Evolutionary conservation across 2,113 vertebrate genomes (phyloP), one percentile per base, ranked within the genome.

Genomic region (Cichladusa arquata): DNA sequence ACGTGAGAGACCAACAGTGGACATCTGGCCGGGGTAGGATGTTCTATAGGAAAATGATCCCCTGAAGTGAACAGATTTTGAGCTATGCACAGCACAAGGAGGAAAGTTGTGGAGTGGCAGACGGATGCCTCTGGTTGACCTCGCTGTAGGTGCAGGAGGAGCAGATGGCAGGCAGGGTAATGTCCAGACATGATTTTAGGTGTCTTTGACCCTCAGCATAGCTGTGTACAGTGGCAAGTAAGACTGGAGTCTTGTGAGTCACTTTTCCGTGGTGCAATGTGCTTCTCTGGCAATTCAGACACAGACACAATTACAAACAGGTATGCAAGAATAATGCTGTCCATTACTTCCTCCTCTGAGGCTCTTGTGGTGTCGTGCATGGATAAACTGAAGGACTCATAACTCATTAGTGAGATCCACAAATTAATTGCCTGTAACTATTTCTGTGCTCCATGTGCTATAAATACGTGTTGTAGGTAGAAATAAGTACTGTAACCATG

Each of bases 1-100:
- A 33, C 0, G 0, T 90, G 48, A 65, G 34, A 53, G 51, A 28
- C 50, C 38, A 34, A 0, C 3, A 67, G 69, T 2, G 6, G 73
- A 58, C n/a, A 64, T 54, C 16, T 86, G 71, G 14, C 45, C 1
- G 0, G 9, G 19, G 5, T 26, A 22, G 48, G 71, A 73, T 73
- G 45, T 57, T 88, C 77, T 53, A 14, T 5, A 51, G 45, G 66
- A 47, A 58, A 34, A 81, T 16, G 40, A 56, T 72, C 29, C 48
- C 28, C 62, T 57, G 19, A 88, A 65, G 50, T 76, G n/a, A 11
- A 23, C 48, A 1, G 1, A 8, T 79, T 76, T 57, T 87, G 65
- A 38, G 51, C 42, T 58, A 4, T 78, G 51, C 56, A 34, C 19
- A 50, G 60, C 14, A 8, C 47, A 67, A 70, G 60, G 42, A 91